Conservation (phyloP, 1,140 invertebrate species). For the Bathynomus jamesi region DNA sequence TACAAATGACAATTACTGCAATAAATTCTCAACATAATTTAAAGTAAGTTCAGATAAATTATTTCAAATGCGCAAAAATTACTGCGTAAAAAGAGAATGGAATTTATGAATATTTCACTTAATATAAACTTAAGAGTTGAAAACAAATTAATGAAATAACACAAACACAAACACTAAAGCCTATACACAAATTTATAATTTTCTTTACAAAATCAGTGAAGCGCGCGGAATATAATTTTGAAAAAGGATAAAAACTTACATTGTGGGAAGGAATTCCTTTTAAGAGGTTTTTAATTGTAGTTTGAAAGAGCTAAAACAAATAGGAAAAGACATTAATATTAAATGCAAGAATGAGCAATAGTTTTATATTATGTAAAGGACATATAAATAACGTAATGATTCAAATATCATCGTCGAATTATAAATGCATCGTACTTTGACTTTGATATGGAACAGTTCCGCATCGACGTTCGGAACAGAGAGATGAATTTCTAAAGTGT, state of each 20-base stretch:
- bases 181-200: not conserved
- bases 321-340: not conserved
- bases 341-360: not conserved
- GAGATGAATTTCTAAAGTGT: not conserved
- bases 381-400: not conserved
- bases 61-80: not conserved
- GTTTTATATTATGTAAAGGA: not conserved
- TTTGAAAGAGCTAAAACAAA: not conserved
- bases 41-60: not conserved
- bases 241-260: not conserved
- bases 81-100: not conserved
- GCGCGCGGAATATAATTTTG: not conserved
- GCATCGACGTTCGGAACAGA: not conserved
- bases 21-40: not conserved
- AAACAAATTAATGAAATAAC: not conserved
- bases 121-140: too few species aligned
- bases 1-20: too few species aligned
- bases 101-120: not conserved
- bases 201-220: not conserved
- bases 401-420: too few species aligned
- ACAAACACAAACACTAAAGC: not conserved
- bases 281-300: not conserved
- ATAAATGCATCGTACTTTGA: not conserved
- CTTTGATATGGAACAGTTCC: not conserved
- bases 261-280: not conserved